Percentiles rank a stretch among this genome's conserved stretches.
Evolutionary conservation across 1,140 invertebrate species (phyloP).

Genomic region (Neodiprion pinetum): DNA sequence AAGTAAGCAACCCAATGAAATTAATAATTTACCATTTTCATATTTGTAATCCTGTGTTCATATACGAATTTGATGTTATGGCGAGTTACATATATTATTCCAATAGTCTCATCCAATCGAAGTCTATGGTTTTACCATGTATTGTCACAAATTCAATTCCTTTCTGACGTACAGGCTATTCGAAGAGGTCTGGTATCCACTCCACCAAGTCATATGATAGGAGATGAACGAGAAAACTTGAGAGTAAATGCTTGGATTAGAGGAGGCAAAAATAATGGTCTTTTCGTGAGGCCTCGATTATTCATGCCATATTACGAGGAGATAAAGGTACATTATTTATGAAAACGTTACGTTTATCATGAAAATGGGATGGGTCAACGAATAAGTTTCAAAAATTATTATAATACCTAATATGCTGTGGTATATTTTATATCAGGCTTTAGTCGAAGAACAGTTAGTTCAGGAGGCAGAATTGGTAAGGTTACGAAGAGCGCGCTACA

Average conservation of each 20-base stretch:
- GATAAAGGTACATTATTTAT: constrained; percentile 72
- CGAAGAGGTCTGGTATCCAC: constrained; percentile 85
- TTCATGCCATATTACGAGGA: constrained; percentile 96
- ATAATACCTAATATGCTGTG: constrained; percentile 17
- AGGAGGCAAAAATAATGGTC: constrained; percentile 77
- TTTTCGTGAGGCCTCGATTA: constrained; percentile 84
- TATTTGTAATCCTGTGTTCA: background rate
- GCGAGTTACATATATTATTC: background rate
- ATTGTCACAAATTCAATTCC: too few species aligned
- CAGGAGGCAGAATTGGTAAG: constrained; percentile 80
- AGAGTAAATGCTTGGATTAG: constrained; percentile 88
- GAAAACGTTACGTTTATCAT: constrained; percentile 15
- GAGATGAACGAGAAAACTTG: constrained; percentile 72
- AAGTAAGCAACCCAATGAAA: constrained; percentile 48
- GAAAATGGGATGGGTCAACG: constrained; percentile 9
- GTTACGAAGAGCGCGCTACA: constrained; percentile 72
- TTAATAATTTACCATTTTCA: constrained; percentile 7
- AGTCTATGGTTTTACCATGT: too few species aligned
- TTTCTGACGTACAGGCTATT: constrained; percentile 67
- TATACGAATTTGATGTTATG: too few species aligned
- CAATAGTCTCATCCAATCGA: too few species aligned
- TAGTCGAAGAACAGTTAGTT: constrained; percentile 84
- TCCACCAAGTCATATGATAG: constrained; percentile 88
- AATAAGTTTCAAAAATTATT: constrained; percentile 7
- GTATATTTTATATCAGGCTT: constrained; percentile 59